A percentile compares a stretch with the other conserved stretches of the same genome.
Conservation (phyloP, 1,140 invertebrate genomes). For the Dryas iulia region DNA sequence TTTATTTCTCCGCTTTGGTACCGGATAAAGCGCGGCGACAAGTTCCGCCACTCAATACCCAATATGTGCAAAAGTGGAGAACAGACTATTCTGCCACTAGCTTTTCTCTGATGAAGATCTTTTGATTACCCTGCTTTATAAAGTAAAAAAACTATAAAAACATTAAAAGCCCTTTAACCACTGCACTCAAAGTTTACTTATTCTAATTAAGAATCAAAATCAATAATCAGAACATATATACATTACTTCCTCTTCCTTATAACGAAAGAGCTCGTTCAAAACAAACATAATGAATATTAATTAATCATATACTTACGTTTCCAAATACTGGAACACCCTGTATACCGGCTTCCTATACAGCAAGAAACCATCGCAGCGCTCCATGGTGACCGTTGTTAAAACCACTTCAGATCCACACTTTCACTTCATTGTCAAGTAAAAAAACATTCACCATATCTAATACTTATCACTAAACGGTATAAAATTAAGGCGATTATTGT, state of each 20-base stretch:
- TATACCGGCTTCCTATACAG: conserved; percentile 88
- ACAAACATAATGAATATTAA: not conserved
- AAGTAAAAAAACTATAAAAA: not conserved
- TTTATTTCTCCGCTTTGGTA: no score
- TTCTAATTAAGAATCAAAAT: not conserved
- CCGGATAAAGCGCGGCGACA: no score
- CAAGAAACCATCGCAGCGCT: conserved; percentile 85
- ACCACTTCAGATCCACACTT: conserved; percentile 6
- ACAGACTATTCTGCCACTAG: no score
- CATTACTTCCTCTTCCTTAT: not conserved
- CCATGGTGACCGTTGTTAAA: conserved; percentile 68
- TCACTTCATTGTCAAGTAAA: conserved; percentile 31
- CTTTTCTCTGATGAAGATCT: no score
- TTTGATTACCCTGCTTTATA: no score
- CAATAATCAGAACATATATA: not conserved
- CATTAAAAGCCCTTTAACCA: not conserved
- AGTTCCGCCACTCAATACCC: no score
- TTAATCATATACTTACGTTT: conserved; percentile 82
- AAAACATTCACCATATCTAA: conserved; percentile 29
- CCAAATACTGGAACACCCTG: conserved; percentile 88
- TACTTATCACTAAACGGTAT: conserved; percentile 52
- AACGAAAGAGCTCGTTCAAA: not conserved
- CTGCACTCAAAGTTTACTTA: no score
- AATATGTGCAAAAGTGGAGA: no score
- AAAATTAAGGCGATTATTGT: conserved; percentile 71